Base-by-base conservation (phyloP, 2,113 vertebrate genomes). In the Dinomys branickii region DNA sequence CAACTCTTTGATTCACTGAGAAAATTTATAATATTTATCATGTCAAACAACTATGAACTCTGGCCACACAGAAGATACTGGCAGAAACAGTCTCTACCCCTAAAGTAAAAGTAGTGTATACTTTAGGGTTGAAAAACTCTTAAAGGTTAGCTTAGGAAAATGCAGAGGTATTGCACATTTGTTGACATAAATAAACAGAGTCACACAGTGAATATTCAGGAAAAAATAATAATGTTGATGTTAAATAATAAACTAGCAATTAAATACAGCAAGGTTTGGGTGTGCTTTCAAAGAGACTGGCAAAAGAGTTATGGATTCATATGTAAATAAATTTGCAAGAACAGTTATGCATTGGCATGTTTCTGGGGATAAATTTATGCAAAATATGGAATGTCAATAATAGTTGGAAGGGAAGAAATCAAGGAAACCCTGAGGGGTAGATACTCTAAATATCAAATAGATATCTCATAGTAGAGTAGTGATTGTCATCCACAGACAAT, bases 221-320 rank as follows among this genome's bases (percentile, higher is more conserved):
- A 8, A 77, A 78, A 38, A 41, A 58, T n/a, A 88, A 61, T 52
- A 67, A 84, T 96, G 9, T 8, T 44, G 26, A 73, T 7, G 82
- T 89, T 87, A 73, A 75, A 56, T 19, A 85, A 58, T 35, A 92
- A 92, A 73, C 1, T 59, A 35, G 20, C 88, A 85, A 94, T 80
- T 65, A n/a, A 92, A 69, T 35, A 92, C 92, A 28, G 8, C 50
- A 38, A 35, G 14, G 2, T 35, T n/a, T 91, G 54, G 17, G 35
- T 84, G 14, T 19, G 59, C 81, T 97, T 97, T 96, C 20, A 22
- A 75, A 92, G 54, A 90, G 67, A 81, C n/a, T 24, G 90, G 14
- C 24, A 88, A 82, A 94, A 88, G 47, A 56, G 17, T 84, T 71
- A 88, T 41, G 35, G 59, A 80, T 85, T 20, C 41, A 59, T 83